Evolutionary conservation across 2,888 invertebrate genomes (phyloP).

Genomic region (Synanthedon myopaeformis): DNA sequence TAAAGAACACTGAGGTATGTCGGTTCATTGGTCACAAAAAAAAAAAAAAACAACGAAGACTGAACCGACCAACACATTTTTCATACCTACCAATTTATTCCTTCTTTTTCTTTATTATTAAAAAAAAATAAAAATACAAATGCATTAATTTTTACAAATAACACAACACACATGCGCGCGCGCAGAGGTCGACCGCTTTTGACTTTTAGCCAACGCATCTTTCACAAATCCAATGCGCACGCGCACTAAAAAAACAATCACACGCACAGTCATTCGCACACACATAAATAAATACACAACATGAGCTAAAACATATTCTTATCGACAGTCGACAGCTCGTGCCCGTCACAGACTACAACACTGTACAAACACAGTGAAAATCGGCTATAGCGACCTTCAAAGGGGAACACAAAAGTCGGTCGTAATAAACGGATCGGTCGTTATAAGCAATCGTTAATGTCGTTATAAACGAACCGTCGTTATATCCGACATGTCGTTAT

Average conservation of each 20-base stretch:
- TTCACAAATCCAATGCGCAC: slow-evolving; percentile 2
- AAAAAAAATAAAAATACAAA: slow-evolving; percentile 58
- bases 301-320: slow-evolving; percentile 44
- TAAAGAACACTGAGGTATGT: slow-evolving; percentile 50
- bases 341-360: slow-evolving; percentile 18
- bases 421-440: too few relatives aligned
- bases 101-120: slow-evolving; percentile 31
- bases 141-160: slow-evolving; percentile 52
- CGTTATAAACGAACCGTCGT: too few relatives aligned
- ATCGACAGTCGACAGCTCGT: slow-evolving; percentile 22
- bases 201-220: neutral
- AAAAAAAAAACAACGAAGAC: slow-evolving; percentile 18
- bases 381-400: too few relatives aligned
- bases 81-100: slow-evolving; percentile 29
- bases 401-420: too few relatives aligned
- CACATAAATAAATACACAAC: slow-evolving; percentile 60
- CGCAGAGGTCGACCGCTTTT: slow-evolving; percentile 34
- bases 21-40: slow-evolving; percentile 15
- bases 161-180: slow-evolving; percentile 13
- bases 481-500: too few relatives aligned
- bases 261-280: slow-evolving; percentile 15
- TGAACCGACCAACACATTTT: slow-evolving; percentile 25
- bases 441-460: too few relatives aligned
- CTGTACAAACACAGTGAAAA: too few relatives aligned
- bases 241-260: too few relatives aligned